Evolutionary conservation across 2,888 invertebrate species (phyloP), one percentile per base, ranked within the genome.

Genomic region (Crossocerus cetratus): DNA sequence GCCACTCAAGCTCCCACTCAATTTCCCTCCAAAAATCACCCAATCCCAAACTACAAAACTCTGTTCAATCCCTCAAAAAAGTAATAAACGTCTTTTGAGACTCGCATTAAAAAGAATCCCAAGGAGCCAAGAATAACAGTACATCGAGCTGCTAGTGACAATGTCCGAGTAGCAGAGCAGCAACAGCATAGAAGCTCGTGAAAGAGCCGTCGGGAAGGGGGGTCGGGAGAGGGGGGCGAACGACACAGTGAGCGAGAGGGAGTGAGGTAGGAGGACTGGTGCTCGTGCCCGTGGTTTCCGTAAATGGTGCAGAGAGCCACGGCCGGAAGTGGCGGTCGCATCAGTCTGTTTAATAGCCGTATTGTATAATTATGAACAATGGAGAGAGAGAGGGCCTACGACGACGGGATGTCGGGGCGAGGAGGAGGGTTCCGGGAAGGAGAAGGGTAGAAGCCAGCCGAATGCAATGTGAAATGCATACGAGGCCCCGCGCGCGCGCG

Each of bases 261-360:
- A 69, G 66, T 14, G 68, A 61, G 78, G 71, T 1, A n/a, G 49
- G 60, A 78, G 76, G 67, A 63, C 81, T 83, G 81, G 83, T 83
- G 83, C 77, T 83, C 80, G 81, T 78, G 32, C 78, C 80, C 74
- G 74, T 77, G 79, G 85, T 82, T 87, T 87, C 86, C 87, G 86
- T 88, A 88, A 88, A 87, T 88, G 87, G 83, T 81, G 84, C 78
- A 81, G 32, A 32, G 32, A 32, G 74, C 74, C 78, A 80, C 73
- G 83, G 84, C 86, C 88, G 90, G 89, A 90, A 88, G 85, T 85
- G 83, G 85, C 82, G 88, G 87, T 89, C 89, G 88, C 89, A 89
- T 90, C 90, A 89, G 89, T 89, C 88, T 89, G 90, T 89, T 90
- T 89, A 90, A 90, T 89, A 90, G 90, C 88, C 88, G 90, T 89